A percentile compares a stretch with the other conserved stretches of the same genome.
Conservation (phyloP, 2,113 vertebrate genomes). For the Pycnonotus jocosus region DNA sequence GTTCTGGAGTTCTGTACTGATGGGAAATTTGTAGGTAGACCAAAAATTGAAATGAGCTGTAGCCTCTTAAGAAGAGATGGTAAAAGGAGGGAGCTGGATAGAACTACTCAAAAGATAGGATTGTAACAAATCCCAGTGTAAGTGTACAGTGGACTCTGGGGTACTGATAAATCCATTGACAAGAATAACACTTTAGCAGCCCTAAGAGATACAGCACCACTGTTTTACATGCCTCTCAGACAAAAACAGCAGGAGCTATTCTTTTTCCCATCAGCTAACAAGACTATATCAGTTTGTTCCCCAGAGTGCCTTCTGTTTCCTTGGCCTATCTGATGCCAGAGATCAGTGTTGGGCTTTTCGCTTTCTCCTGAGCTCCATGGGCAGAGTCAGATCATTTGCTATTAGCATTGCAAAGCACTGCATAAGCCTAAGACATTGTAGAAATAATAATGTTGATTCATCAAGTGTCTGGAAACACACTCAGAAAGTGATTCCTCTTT, state of each 20-base stretch:
- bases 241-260: neutral
- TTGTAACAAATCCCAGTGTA: neutral
- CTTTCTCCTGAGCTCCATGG: neutral
- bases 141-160: neutral
- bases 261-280: neutral
- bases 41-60: neutral
- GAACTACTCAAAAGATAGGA: neutral
- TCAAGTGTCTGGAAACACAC: neutral
- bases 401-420: neutral
- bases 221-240: neutral
- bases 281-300: neutral
- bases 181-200: neutral
- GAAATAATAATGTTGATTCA: constrained; percentile 9
- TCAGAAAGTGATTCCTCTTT: neutral
- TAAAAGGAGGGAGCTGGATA: neutral
- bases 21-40: neutral
- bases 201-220: neutral
- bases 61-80: neutral
- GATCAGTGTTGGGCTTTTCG: neutral
- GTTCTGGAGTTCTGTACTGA: neutral
- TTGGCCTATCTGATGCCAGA: neutral
- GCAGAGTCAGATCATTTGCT: neutral
- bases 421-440: neutral
- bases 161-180: neutral
- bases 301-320: neutral